phyloP scores from a whole-genome alignment of 1,140 invertebrate genomes.

The Tribolium castaneum region DNA sequence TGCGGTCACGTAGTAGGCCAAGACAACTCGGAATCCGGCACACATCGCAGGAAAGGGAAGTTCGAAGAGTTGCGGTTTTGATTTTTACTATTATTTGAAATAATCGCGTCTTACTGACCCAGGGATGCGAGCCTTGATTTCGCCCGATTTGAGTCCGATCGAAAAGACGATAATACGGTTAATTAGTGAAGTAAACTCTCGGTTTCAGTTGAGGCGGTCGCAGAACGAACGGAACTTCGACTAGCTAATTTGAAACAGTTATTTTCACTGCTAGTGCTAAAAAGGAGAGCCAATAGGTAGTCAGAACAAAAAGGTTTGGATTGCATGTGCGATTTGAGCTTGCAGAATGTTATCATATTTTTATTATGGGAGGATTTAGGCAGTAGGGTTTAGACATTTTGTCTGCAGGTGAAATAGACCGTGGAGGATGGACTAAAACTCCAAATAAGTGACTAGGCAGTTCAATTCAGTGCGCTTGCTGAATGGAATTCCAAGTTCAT shows the following conservation, averaged over 20 bases:
- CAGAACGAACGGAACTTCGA: constrained; percentile 16
- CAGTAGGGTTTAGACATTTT: background rate
- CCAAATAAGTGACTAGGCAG: constrained; percentile 13
- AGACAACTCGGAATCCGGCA: constrained; percentile 8
- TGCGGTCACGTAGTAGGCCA: constrained; percentile 46
- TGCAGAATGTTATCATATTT: background rate
- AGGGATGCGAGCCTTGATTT: background rate
- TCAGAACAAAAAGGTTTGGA: background rate
- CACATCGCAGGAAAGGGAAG: constrained; percentile 41
- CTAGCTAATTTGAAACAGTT: constrained; percentile 28
- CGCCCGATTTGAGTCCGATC: background rate
- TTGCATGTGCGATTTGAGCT: background rate
- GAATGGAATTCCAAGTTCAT: constrained; percentile 12
- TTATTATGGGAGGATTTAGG: background rate
- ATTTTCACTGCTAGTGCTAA: constrained; percentile 21
- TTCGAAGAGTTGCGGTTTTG: constrained; percentile 37
- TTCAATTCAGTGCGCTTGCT: background rate
- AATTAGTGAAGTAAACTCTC: constrained; percentile 32
- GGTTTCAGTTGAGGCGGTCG: constrained; percentile 26
- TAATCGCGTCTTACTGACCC: constrained; percentile 12
- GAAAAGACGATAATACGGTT: background rate
- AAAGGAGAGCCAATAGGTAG: background rate
- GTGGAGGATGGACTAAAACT: constrained; percentile 11
- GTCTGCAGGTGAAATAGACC: background rate
- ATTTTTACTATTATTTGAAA: constrained; percentile 36